These are phyloP conservation scores for Laothoe populi DNA, from an alignment of 2,888 invertebrate genomes.

Conservation along the genomic window DNA sequence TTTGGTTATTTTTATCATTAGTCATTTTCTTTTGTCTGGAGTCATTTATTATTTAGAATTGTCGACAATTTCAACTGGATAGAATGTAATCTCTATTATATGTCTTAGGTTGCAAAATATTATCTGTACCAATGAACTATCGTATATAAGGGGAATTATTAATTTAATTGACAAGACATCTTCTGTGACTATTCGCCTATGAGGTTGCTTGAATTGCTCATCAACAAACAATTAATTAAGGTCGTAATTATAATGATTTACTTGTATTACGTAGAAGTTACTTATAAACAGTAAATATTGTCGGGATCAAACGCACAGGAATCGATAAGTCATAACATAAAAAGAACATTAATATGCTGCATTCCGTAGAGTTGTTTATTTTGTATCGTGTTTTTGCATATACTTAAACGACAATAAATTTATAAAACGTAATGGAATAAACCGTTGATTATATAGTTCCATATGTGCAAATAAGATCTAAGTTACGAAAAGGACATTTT, in stretches of 20 bases:
- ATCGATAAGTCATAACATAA: slow-evolving; percentile 15
- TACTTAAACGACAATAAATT: neutral
- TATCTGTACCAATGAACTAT: too few species aligned
- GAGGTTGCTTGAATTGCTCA: neutral
- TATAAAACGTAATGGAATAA: slow-evolving; percentile 7
- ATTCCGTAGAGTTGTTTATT: slow-evolving; percentile 9
- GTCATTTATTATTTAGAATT: too few species aligned
- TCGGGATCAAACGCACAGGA: neutral
- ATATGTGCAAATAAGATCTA: slow-evolving; percentile 6
- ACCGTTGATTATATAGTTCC: neutral
- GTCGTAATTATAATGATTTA: neutral
- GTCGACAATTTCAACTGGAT: too few species aligned
- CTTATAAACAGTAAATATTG: slow-evolving; percentile 18
- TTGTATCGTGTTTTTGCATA: neutral
- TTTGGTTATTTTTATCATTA: too few species aligned
- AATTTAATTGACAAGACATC: neutral
- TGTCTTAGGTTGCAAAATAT: too few species aligned
- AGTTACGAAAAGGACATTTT: neutral
- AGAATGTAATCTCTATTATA: too few species aligned
- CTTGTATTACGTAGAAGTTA: neutral
- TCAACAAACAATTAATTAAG: slow-evolving; percentile 14
- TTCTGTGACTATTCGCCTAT: neutral
- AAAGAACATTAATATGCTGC: slow-evolving; percentile 5
- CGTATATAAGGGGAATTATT: neutral
- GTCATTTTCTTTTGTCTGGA: too few species aligned